Conservation (phyloP, 1,140 invertebrate genomes). For the Pseudomyrmex cubaensis region DNA sequence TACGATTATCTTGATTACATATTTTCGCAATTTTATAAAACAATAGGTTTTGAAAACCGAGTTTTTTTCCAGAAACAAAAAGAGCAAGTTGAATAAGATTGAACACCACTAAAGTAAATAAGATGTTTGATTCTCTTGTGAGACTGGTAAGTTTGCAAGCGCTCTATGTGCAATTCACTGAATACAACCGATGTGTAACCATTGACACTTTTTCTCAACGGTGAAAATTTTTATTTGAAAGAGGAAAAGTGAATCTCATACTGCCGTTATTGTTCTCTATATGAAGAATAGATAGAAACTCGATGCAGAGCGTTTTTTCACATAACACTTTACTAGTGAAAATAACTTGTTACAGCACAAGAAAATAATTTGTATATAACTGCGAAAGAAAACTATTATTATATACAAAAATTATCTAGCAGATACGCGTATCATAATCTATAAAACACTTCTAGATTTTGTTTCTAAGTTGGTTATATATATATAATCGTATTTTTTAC, state of each 20-base stretch:
- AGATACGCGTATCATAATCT: background rate
- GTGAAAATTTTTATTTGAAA: conserved; percentile 8
- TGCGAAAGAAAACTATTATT: background rate
- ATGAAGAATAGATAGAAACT: background rate
- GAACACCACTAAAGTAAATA: conserved; percentile 31
- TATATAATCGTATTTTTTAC: background rate
- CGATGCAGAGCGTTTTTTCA: background rate
- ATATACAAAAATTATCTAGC: background rate
- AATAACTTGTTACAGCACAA: conserved; percentile 7
- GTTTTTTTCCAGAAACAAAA: background rate
- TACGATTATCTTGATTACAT: conserved; percentile 16
- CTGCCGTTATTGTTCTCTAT: conserved; percentile 17
- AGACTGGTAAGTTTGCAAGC: conserved; percentile 1
- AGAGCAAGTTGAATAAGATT: conserved; percentile 31
- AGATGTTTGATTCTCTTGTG: conserved; percentile 4
- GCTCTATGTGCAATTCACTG: background rate
- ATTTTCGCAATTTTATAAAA: conserved; percentile 34
- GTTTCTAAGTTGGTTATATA: background rate
- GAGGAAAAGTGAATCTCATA: background rate
- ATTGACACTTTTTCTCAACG: background rate
- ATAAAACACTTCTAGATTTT: background rate
- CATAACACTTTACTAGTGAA: background rate
- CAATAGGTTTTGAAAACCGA: background rate
- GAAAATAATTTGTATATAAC: background rate
- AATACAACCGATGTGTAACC: background rate